Base-by-base conservation (phyloP, 2,113 vertebrate species). In the Conger conger region DNA sequence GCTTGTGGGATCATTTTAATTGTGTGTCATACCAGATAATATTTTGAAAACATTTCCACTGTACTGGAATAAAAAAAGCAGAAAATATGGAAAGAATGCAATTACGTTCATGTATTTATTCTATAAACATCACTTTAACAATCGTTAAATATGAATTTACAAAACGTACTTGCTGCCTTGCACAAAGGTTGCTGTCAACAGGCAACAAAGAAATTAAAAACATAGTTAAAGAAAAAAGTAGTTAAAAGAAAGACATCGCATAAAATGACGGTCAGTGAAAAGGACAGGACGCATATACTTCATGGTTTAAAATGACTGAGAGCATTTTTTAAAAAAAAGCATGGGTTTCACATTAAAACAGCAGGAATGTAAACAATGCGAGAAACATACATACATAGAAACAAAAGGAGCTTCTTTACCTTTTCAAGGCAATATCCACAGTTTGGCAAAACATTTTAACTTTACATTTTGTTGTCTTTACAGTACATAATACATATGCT, bases 81-180 rank as follows among this genome's bases (percentile, higher is more conserved):
- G 76, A 83, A n/a, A 53, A 63, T 30, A 38, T 20, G 80, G 27
- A 76, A 81, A 60, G 4, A 11, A 27, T 77, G 82, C 13, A 79
- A 86, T 87, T 79, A 85, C 38, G 15, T 86, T 87, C 8, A 79
- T 83, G 88, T 18, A 83, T 88, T 90, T 91, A 88, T 85, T 83
- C 57, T 86, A 86, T 37, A 87, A 89, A 87, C 80, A 86, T 53
- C 35, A 45, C 85, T 86, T 0, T 57, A 42, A 78, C 82, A 85
- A 68, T 40, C 2, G 27, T 83, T 40, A 68, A 73, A 83, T 68
- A 18, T 73, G 57, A 86, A 81, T 16, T 82, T 82, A 53, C 50
- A 86, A 89, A 89, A 86, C 6, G 17, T 63, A 77, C 68, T 82
- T 84, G 57, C 85, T 81, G 80, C 50, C 84, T 76, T 84, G 17